Conservation (phyloP, 2,888 invertebrate species). For the Xestobium rufovillosum region DNA sequence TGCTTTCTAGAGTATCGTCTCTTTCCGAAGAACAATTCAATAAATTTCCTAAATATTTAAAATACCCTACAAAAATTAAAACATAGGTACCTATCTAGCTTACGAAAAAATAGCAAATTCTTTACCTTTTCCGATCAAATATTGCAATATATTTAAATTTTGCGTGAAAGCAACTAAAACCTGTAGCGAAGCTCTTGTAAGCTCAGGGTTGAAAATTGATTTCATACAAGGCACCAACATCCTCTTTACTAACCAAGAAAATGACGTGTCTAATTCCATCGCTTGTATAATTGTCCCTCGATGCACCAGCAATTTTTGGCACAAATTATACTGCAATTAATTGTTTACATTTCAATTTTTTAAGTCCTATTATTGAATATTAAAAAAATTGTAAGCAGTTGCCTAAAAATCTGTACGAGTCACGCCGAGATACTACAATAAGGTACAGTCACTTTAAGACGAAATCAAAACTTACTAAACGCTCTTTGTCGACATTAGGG, state of each 20-base stretch:
- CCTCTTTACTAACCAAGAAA: conserved; percentile 43
- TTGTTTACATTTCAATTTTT: too few relatives aligned
- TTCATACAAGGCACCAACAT: conserved; percentile 36
- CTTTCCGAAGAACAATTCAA: conserved; percentile 61
- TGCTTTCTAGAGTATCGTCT: conserved; percentile 47
- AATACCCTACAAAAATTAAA: conserved; percentile 54
- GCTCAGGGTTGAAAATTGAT: conserved; percentile 25
- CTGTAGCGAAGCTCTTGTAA: conserved; percentile 64
- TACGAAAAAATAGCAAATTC: not conserved
- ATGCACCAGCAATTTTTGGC: conserved; percentile 41
- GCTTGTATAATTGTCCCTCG: conserved; percentile 37
- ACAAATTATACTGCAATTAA: conserved; percentile 38
- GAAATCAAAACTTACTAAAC: conserved; percentile 48
- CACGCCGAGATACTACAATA: too few relatives aligned
- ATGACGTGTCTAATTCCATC: conserved; percentile 35
- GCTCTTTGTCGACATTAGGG: conserved; percentile 55
- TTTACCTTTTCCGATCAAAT: conserved; percentile 51
- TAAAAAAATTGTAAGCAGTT: too few relatives aligned
- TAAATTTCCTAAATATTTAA: conserved; percentile 60
- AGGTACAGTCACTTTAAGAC: too few relatives aligned
- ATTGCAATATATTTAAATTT: conserved; percentile 45
- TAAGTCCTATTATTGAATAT: too few relatives aligned
- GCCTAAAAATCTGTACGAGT: too few relatives aligned
- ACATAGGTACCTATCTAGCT: conserved; percentile 4
- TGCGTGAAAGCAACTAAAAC: conserved; percentile 70